Base-by-base conservation (phyloP, 53 echinoderm and acorn worm genomes). In the Arbacia lixula region DNA sequence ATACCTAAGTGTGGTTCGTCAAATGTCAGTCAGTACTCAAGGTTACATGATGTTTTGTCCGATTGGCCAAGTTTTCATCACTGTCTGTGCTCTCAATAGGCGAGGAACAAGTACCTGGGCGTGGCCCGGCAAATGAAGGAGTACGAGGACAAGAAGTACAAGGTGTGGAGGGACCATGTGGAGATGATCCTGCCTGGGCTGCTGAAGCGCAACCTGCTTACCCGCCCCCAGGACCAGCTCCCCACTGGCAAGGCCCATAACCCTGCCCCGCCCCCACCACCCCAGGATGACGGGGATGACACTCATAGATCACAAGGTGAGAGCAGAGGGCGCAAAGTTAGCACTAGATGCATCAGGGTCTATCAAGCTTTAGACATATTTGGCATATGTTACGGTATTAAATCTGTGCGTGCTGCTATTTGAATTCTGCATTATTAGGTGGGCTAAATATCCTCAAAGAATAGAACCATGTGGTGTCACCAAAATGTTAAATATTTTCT, bases 71-170 rank as follows among this genome's bases (percentile, higher is more conserved):
- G 14, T 46, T 46, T 8, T 46, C 46, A 46, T 46, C 14, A 46
- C n/a, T n/a, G 14, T 46, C 14, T 46, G 46, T 56, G 20, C 20
- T 53, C 25, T 5, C 37, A 83, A 2, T 36, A 95, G 92, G 94
- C 94, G 0, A 73, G 99, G 49, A 99, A 71, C 76, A 99, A 99
- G 85, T 99, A 99, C 85, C 89, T 99, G 16, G 92, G 90, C 11
- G 99, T 99, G 46, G 99, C 99, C 16, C 77, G 92, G 36, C 99
- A 94, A 85, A 99, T 99, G 99, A 88, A 95, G 50, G 99, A 99
- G 22, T 99, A 84, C 51, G 99, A 99, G 71, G 94, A 99, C 51
- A 92, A 89, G 86, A 94, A 99, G 63, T 99, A 99, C 57, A 91
- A 92, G 66, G 82, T 83, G 36, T 99, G 99, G 94, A 69, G 92